Percentiles rank a stretch among this genome's conserved stretches.
These are phyloP conservation scores for Planococcus citri DNA, from an alignment of 1,140 invertebrate species.

Conservation along the genomic window DNA sequence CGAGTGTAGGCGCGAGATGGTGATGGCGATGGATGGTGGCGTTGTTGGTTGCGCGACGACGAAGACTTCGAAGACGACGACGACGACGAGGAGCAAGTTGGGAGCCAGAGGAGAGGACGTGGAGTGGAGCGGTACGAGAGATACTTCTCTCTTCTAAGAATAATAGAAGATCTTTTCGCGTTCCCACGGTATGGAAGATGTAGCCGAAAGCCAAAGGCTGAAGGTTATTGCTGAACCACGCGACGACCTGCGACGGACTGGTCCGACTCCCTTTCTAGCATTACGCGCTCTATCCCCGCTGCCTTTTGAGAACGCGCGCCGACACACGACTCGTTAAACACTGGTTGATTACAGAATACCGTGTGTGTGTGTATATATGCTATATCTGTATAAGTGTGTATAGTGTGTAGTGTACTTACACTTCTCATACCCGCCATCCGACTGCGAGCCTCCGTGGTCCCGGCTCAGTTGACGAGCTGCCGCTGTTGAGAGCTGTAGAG, in stretches of 20 bases:
- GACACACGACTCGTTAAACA: constrained; percentile 12
- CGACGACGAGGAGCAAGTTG: neutral
- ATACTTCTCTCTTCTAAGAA: neutral
- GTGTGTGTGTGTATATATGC: too few relatives aligned
- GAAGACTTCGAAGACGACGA: neutral
- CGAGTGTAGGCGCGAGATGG: too few relatives aligned
- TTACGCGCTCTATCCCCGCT: neutral
- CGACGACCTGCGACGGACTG: constrained; percentile 14
- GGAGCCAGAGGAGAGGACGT: neutral
- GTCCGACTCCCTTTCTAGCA: neutral
- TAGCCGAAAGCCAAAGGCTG: constrained; percentile 15
- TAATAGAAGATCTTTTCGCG: neutral
- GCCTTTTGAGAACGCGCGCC: constrained; percentile 14
- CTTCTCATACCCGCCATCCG: too few relatives aligned
- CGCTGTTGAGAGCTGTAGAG: too few relatives aligned
- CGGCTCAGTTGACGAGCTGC: too few relatives aligned
- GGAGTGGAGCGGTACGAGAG: neutral
- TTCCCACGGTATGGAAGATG: constrained; percentile 9
- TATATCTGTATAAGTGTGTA: too few relatives aligned
- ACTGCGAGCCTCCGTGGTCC: too few relatives aligned
- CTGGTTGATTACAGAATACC: neutral
- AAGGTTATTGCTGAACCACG: constrained; percentile 20
- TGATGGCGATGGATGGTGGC: too few relatives aligned
- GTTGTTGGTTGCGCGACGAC: too few relatives aligned
- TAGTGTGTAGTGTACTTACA: too few relatives aligned